These are phyloP conservation scores for Gorsachius goisagi DNA, from an alignment of 2,113 vertebrate species.

Conservation along the genomic window DNA sequence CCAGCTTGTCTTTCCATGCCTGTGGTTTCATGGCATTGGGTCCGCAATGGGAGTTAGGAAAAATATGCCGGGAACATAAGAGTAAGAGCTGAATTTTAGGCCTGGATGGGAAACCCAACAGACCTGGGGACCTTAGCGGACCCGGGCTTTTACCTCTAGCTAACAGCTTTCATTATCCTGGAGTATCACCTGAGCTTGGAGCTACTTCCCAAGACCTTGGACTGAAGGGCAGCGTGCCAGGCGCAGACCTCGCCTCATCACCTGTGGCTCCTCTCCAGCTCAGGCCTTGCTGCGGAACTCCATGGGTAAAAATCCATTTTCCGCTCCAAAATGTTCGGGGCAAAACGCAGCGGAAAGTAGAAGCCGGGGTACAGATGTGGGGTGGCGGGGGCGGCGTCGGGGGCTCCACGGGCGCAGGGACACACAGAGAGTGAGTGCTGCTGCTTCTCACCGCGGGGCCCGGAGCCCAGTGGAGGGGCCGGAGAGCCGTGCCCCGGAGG, in stretches of 20 bases:
- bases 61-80: neutral
- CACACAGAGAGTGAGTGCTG: accelerated
- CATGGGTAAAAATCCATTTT: neutral
- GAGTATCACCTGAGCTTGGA: neutral
- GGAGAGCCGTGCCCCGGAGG: neutral
- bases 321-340: neutral
- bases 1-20: neutral
- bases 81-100: neutral
- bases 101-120: neutral
- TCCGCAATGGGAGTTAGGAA: neutral
- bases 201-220: neutral
- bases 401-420: neutral
- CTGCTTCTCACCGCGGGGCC: neutral
- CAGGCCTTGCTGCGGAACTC: neutral
- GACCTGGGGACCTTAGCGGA: neutral
- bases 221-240: accelerated
- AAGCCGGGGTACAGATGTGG: neutral
- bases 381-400: accelerated
- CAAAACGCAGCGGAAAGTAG: neutral
- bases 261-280: neutral
- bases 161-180: neutral
- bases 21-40: neutral
- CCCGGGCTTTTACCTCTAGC: neutral
- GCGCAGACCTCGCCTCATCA: neutral
- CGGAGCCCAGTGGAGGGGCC: accelerated